Evolutionary conservation across 64 coral and sea anemone species (phyloP).

Genomic region (Actinia equina): DNA sequence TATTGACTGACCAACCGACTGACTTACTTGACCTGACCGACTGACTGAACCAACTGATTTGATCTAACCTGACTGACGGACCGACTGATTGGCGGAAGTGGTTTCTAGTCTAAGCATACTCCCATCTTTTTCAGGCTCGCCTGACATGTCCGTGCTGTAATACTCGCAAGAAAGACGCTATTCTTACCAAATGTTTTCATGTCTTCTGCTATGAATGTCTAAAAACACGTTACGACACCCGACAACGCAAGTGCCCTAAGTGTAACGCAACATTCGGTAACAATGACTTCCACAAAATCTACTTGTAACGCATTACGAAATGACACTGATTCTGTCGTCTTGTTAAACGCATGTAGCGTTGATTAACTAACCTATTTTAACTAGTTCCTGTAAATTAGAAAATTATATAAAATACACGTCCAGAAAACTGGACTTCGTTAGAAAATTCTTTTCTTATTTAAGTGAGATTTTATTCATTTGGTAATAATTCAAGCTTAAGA

Average conservation of each 20-base stretch:
- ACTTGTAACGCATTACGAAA: constrained; percentile 31
- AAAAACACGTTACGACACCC: constrained; percentile 93
- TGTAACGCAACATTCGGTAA: constrained; percentile 98
- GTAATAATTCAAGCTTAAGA: background rate
- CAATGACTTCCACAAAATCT: constrained; percentile 97
- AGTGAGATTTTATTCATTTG: background rate
- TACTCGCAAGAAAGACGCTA: constrained; percentile 94
- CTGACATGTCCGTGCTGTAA: constrained; percentile 95
- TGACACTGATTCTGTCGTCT: background rate
- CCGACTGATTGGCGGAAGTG: too few relatives aligned
- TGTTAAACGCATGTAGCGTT: background rate
- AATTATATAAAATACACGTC: background rate
- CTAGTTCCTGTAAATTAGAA: background rate
- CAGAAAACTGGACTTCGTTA: background rate
- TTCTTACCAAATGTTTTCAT: constrained; percentile 97
- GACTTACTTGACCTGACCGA: too few relatives aligned
- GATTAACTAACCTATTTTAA: background rate
- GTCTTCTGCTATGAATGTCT: constrained; percentile 95
- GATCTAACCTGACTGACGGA: too few relatives aligned
- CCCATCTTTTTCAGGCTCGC: constrained; percentile 38
- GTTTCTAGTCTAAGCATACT: background rate
- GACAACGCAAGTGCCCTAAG: constrained; percentile 95
- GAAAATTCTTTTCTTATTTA: background rate
- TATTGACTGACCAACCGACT: too few relatives aligned
- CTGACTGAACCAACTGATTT: too few relatives aligned